phyloP scores from a whole-genome alignment of 2,113 vertebrate genomes.

The Syngnathus scovelli region DNA sequence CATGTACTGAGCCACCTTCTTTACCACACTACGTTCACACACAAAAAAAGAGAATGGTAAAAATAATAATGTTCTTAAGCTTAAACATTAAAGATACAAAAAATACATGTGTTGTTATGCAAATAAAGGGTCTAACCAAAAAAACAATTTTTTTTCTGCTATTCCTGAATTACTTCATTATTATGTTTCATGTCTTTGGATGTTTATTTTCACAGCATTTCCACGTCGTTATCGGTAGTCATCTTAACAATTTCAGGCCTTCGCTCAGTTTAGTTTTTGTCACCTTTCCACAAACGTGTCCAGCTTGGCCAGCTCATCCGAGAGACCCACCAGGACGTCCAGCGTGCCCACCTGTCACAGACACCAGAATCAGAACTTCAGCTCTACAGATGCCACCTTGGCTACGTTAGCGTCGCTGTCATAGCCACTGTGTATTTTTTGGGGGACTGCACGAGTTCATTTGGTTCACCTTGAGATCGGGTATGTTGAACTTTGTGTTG shows the following conservation, averaged over 20 bases:
- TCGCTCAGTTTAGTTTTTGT: not conserved
- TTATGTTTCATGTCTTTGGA: too few relatives aligned
- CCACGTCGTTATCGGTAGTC: too few relatives aligned
- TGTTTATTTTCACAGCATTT: too few relatives aligned
- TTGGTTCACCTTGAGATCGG: constrained; percentile 84
- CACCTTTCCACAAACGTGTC: constrained; percentile 96
- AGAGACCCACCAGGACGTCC: constrained; percentile 94
- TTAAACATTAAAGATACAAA: too few relatives aligned
- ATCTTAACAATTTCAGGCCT: too few relatives aligned
- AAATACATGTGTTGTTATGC: too few relatives aligned
- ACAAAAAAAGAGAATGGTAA: not conserved
- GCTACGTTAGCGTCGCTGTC: not conserved
- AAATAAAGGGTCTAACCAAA: too few relatives aligned
- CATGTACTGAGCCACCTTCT: constrained; percentile 98
- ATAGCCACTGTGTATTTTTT: not conserved
- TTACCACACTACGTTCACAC: constrained; percentile 82
- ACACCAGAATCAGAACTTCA: not conserved
- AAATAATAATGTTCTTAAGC: too few relatives aligned
- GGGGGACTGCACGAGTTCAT: not conserved
- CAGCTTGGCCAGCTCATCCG: constrained; percentile 94
- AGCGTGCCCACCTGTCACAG: constrained; percentile 88
- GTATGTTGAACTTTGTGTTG: constrained; percentile 95
- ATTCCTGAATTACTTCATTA: too few relatives aligned
- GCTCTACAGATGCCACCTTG: not conserved
- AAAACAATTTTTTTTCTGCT: too few relatives aligned